phyloP scores from a whole-genome alignment of 2,797 vertebrate genomes.

The Galaxias olidus region DNA sequence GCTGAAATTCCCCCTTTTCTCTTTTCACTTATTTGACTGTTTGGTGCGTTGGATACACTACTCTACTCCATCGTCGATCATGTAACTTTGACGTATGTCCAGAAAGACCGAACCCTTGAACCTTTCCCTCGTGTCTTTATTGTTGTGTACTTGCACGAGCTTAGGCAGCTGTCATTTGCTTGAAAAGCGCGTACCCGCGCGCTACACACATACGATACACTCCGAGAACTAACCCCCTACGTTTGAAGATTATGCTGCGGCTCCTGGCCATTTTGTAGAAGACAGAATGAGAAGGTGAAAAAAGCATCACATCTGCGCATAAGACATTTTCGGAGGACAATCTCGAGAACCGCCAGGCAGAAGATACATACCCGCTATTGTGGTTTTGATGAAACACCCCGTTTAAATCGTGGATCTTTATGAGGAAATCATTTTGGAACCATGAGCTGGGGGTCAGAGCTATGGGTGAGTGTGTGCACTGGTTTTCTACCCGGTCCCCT shows the following conservation, averaged over 20 bases:
- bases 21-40: no score
- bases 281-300: constrained; percentile 65
- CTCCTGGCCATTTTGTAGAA: constrained; percentile 66
- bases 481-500: neutral
- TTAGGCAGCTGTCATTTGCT: constrained; percentile 68
- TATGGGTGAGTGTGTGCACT: constrained; percentile 75
- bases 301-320: neutral
- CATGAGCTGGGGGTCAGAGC: constrained; percentile 86
- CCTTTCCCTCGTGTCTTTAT: constrained; percentile 3
- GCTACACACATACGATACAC: constrained; percentile 38
- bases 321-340: neutral
- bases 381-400: constrained; percentile 39
- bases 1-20: no score
- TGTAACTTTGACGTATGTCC: constrained; percentile 22
- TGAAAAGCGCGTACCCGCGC: constrained; percentile 53
- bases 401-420: constrained; percentile 75
- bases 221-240: constrained; percentile 17
- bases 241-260: constrained; percentile 58
- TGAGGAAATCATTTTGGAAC: constrained; percentile 69
- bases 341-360: constrained; percentile 9
- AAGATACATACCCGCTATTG: constrained; percentile 30
- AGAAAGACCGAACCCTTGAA: neutral
- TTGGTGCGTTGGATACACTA: no score
- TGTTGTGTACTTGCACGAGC: constrained; percentile 45
- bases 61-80: neutral